These are phyloP conservation scores for Drosophila emarginata DNA, from an alignment of 2,888 invertebrate species.

Conservation along the genomic window DNA sequence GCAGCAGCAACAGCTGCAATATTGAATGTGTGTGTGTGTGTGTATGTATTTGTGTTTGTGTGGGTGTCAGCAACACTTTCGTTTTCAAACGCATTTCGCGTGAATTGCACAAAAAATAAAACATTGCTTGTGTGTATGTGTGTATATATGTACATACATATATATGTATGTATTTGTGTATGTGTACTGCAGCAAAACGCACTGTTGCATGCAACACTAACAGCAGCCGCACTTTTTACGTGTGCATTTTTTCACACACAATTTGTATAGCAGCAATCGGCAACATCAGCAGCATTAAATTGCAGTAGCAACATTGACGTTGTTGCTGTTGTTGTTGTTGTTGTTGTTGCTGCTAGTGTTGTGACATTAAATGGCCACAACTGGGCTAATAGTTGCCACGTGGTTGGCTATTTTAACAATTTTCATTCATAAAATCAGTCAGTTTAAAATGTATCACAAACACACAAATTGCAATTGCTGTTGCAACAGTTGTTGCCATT, in stretches of 20 bases:
- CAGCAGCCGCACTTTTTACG: slow-evolving; percentile 66
- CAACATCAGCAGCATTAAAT: slow-evolving; percentile 35
- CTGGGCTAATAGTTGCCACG: slow-evolving; percentile 73
- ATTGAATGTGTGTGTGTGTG: background rate
- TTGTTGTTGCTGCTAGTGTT: slow-evolving; percentile 40
- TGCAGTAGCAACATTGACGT: slow-evolving; percentile 8
- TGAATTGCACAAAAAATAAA: slow-evolving; percentile 61
- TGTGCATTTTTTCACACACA: slow-evolving; percentile 73
- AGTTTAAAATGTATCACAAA: slow-evolving; percentile 45
- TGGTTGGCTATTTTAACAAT: slow-evolving; percentile 47
- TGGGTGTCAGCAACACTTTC: slow-evolving; percentile 71
- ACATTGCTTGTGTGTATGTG: slow-evolving; percentile 2
- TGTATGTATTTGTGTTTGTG: slow-evolving; percentile 37
- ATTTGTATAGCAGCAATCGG: slow-evolving; percentile 58
- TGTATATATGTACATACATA: slow-evolving; percentile 20
- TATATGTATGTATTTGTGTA: slow-evolving; percentile 25
- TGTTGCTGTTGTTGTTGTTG: slow-evolving; percentile 23
- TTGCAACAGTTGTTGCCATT: background rate
- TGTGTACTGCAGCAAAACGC: slow-evolving; percentile 66
- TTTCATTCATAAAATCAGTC: slow-evolving; percentile 69
- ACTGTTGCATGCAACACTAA: slow-evolving; percentile 67
- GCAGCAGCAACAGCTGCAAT: slow-evolving; percentile 44
- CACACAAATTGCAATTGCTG: background rate
- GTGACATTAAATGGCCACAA: slow-evolving; percentile 69
- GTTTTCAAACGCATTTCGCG: slow-evolving; percentile 74